phyloP scores from a whole-genome alignment of 1,140 invertebrate genomes.

The Mya arenaria region DNA sequence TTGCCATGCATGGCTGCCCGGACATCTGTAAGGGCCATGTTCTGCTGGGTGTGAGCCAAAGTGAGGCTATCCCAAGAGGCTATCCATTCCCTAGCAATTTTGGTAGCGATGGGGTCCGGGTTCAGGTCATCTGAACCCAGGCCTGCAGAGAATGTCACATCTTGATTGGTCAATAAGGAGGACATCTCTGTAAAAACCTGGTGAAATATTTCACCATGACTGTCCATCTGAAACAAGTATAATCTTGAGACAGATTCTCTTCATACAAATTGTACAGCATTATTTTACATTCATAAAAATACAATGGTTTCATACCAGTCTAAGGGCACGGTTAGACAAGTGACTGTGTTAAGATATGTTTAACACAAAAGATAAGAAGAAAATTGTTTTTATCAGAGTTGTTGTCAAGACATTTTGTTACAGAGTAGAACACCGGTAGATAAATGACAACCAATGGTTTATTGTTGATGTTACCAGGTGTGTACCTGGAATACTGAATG shows the following conservation, averaged over 20 bases:
- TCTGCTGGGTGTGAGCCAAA: neutral
- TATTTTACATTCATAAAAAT: neutral
- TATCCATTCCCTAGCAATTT: conserved; percentile 29
- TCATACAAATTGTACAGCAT: neutral
- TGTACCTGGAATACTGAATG: conserved; percentile 46
- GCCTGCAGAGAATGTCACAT: conserved; percentile 56
- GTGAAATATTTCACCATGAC: conserved; percentile 59
- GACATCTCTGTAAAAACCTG: conserved; percentile 41
- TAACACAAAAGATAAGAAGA: neutral
- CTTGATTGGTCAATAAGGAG: conserved; percentile 9
- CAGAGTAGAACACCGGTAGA: neutral
- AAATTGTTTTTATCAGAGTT: neutral
- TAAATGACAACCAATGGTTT: neutral
- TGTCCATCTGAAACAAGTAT: conserved; percentile 47
- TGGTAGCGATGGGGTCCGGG: conserved; percentile 1
- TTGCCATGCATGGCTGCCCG: neutral
- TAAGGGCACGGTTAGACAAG: neutral
- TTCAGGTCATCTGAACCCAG: conserved; percentile 31
- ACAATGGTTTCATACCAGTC: neutral
- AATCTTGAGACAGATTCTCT: neutral
- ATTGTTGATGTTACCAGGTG: neutral
- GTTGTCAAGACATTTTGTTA: neutral
- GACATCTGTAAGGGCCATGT: neutral
- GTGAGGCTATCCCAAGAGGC: neutral
- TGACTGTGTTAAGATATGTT: neutral